Base-by-base conservation (phyloP, 2,113 vertebrate species). In the Solea solea region DNA sequence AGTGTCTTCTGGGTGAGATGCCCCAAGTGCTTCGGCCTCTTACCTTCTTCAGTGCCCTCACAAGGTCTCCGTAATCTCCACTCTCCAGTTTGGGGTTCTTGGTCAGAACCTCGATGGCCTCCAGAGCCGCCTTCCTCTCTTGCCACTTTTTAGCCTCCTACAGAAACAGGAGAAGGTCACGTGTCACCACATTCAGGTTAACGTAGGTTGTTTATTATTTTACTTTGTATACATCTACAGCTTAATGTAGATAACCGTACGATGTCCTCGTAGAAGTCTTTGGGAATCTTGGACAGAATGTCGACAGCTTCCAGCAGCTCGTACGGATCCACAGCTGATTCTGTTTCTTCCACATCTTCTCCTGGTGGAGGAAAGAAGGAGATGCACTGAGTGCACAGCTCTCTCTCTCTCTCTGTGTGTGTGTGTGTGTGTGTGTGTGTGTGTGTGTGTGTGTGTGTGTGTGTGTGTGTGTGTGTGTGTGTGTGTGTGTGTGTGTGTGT, bases 81-180 rank as follows among this genome's bases (percentile, higher is more conserved):
- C 91, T 93, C 89, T 99, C 98, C 62, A 99, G 59, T 86, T 96
- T 99, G 52, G 96, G 98, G 69, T 97, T 98, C 94, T 97, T 99
- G 46, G 93, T 87, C 41, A 99, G 91, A 25, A 88, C 2, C 81
- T 99, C 98, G 5, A 98, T 76, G 62, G 96, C 95, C 83, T 99
- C 98, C 82, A 99, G 88, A 48, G 95, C 97, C 88, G 99, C 97
- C 86, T 98, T 99, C 72, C 98, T 95, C 88, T 99, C 98, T 86
- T 99, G 97, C 98, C 98, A 99, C 87, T 99, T 99, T 90, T 99
- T 99, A 67, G 97, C 97, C 89, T 99, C 98, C 98, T 99, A 79
- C 16, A 42, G 12, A 46, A 21, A 52, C 8, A 9, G 2, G 50
- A 52, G 16, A 52, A 8, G 49, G 49, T 48, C 12, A 48, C 5